A percentile compares a stretch with the other conserved stretches of the same genome.
Conservation (phyloP, 2,113 vertebrate species). For the Etia nguti region DNA sequence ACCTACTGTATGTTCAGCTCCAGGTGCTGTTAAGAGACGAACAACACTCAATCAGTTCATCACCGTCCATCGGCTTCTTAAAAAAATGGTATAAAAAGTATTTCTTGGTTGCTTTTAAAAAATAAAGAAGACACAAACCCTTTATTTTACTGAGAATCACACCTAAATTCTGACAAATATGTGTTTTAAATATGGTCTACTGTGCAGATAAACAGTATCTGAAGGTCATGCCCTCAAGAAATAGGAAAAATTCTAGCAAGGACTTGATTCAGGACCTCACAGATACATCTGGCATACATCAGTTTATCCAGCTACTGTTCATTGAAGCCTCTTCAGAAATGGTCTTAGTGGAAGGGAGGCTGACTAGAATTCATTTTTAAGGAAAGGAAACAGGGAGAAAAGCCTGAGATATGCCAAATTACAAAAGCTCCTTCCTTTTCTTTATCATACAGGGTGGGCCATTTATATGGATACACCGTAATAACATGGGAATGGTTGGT, state of each 20-base stretch:
- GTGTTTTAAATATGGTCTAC: background rate
- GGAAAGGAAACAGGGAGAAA: background rate
- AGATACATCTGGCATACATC: background rate
- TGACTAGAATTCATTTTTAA: background rate
- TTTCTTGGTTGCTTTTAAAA: background rate
- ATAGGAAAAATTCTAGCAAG: background rate
- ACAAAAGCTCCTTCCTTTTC: background rate
- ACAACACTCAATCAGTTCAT: constrained; percentile 26
- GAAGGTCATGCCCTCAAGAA: background rate
- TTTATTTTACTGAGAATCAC: background rate
- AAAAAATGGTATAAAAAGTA: background rate
- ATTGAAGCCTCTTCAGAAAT: background rate
- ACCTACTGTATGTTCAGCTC: constrained; percentile 11
- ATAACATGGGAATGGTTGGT: too few species aligned
- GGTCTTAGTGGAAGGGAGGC: background rate
- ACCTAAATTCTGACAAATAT: background rate
- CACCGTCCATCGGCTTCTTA: background rate
- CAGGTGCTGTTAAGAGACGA: constrained; percentile 6
- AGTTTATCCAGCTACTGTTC: background rate
- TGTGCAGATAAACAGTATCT: background rate
- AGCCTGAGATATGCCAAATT: background rate
- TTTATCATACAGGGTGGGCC: too few species aligned
- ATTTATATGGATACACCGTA: too few species aligned
- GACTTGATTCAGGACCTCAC: background rate
- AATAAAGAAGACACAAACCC: background rate